Conservation (phyloP, 2,888 invertebrate species). For the Cephus runcator region DNA sequence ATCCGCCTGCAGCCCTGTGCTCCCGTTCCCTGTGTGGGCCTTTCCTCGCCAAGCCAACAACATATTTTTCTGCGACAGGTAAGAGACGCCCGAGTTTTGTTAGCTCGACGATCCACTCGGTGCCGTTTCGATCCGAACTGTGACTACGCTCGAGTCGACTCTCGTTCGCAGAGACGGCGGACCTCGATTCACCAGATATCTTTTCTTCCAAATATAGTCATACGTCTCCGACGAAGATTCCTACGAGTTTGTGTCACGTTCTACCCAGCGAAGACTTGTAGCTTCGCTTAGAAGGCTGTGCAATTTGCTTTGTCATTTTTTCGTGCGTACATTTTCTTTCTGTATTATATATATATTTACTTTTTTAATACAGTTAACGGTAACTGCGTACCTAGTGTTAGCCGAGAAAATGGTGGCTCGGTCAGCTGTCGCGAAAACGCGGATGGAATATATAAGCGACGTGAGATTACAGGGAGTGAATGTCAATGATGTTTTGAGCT, state of each 20-base stretch:
- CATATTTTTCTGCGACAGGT: not conserved
- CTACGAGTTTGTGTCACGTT: not conserved
- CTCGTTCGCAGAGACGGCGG: not conserved
- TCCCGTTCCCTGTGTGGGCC: not conserved
- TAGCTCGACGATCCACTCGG: not conserved
- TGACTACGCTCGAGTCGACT: not conserved
- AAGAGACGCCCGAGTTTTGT: too few species aligned
- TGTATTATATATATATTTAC: not conserved
- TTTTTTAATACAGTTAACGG: not conserved
- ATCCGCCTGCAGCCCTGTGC: not conserved
- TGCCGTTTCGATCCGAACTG: not conserved
- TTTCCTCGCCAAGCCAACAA: not conserved
- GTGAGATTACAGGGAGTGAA: not conserved
- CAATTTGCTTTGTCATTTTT: not conserved
- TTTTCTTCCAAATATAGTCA: constrained; percentile 21
- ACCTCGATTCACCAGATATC: constrained; percentile 13
- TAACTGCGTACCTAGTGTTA: not conserved
- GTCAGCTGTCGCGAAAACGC: not conserved
- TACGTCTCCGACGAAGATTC: constrained; percentile 1
- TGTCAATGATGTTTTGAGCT: not conserved
- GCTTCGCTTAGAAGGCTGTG: not conserved
- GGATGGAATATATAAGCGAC: not conserved
- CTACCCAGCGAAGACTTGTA: not conserved
- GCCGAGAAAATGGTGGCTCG: not conserved
- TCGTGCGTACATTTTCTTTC: not conserved